These are phyloP conservation scores for Cebus imitator DNA, from an alignment of 2,113 vertebrate species.

Conservation along the genomic window DNA sequence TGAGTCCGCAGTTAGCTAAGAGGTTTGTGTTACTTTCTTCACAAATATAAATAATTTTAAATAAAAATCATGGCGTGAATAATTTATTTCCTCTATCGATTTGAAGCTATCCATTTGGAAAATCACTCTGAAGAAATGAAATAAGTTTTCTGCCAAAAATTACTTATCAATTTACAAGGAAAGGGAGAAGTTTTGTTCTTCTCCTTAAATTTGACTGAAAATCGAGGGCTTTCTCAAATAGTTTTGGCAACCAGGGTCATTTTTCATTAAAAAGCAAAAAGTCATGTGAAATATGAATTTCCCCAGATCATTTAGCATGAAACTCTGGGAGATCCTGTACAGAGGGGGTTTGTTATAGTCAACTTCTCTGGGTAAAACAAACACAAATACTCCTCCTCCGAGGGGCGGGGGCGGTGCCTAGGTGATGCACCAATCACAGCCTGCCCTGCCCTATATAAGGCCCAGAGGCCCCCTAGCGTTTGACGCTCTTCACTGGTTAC, in stretches of 20 bases:
- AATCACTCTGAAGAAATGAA: not conserved
- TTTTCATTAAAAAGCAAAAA: not conserved
- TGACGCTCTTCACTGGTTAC: fast-evolving
- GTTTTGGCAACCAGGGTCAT: not conserved
- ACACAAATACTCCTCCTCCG: constrained; percentile 63
- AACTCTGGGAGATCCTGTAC: not conserved
- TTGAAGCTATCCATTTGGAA: not conserved
- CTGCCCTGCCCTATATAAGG: constrained; percentile 72
- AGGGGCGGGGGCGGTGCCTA: not conserved
- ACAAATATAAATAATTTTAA: not conserved
- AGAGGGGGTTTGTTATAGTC: not conserved
- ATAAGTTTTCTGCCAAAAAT: not conserved
- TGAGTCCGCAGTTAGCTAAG: not conserved
- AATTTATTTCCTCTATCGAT: not conserved
- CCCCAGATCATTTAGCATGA: fast-evolving
- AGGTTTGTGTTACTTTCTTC: constrained; percentile 71
- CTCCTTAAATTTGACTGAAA: not conserved
- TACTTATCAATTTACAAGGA: not conserved
- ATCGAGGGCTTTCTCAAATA: not conserved
- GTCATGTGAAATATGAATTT: not conserved
- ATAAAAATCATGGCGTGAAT: not conserved
- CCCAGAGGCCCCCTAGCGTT: fast-evolving
- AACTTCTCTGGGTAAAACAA: constrained; percentile 60
- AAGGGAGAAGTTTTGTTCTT: constrained; percentile 3
- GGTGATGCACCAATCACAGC: constrained; percentile 74